phyloP scores from a whole-genome alignment of 2,888 invertebrate genomes.

The Orthonevra nobilis region DNA sequence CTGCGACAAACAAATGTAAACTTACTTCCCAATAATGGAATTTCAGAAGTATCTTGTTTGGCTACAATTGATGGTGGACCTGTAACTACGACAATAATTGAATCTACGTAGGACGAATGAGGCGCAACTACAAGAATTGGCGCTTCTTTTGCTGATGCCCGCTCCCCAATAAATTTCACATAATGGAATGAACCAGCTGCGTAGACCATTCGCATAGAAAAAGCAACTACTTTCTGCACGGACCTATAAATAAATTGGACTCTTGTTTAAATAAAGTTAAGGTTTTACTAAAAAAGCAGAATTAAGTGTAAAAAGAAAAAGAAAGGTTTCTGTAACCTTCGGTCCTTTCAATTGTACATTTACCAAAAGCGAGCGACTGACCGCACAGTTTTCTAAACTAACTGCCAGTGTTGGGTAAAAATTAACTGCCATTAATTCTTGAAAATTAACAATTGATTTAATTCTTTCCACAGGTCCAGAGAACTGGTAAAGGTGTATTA shows the following conservation, averaged over 20 bases:
- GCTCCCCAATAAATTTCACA: conserved; percentile 87
- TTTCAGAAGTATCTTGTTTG: conserved; percentile 89
- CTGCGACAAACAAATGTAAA: background rate
- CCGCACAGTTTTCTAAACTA: no score
- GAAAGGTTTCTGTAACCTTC: background rate
- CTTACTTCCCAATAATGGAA: conserved; percentile 96
- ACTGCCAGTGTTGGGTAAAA: no score
- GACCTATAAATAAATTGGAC: conserved; percentile 81
- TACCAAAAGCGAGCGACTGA: no score
- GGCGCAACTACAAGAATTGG: conserved; percentile 93
- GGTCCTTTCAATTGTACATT: no score
- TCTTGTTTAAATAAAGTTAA: no score
- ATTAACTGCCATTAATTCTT: no score
- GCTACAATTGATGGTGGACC: conserved; percentile 95
- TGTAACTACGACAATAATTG: conserved; percentile 89
- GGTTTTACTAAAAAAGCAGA: no score
- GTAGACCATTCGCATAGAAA: conserved; percentile 88
- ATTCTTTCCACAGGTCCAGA: background rate
- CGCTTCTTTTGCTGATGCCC: conserved; percentile 85
- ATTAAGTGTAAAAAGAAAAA: no score
- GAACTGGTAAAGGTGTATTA: background rate
- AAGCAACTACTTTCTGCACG: conserved; percentile 84
- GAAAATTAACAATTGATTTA: no score
- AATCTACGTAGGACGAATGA: conserved; percentile 95
- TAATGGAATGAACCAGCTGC: conserved; percentile 90